Conservation (phyloP, 2,888 invertebrate species). For the Eucera pruinosa region DNA sequence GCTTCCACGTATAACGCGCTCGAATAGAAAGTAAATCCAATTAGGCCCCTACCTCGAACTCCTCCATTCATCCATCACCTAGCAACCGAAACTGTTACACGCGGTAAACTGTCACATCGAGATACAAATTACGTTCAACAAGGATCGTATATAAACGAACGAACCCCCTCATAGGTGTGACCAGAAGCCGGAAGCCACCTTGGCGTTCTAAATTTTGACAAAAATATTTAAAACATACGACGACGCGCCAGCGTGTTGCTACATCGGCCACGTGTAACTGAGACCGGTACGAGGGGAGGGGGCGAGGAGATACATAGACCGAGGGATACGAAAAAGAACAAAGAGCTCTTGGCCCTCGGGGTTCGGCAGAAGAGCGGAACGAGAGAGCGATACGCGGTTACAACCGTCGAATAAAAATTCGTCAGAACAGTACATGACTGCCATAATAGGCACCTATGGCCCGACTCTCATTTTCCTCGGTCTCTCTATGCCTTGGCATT, state of each 20-base stretch:
- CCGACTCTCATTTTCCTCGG: slow-evolving; percentile 75
- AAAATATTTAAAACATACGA: slow-evolving; percentile 44
- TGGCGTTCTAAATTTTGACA: slow-evolving; percentile 12
- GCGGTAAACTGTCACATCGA: neutral
- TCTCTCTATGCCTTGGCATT: slow-evolving; percentile 71
- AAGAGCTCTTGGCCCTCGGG: slow-evolving; percentile 76
- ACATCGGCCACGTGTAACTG: slow-evolving; percentile 57
- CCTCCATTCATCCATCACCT: neutral
- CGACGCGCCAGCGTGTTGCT: slow-evolving; percentile 52
- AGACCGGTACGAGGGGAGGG: slow-evolving; percentile 45
- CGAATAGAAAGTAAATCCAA: neutral
- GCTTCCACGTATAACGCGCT: neutral
- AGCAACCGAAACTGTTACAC: neutral
- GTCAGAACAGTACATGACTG: slow-evolving; percentile 77
- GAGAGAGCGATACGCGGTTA: slow-evolving; percentile 74
- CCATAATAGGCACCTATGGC: slow-evolving; percentile 76
- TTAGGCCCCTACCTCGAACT: neutral
- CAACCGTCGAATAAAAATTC: slow-evolving; percentile 80
- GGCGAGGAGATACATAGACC: slow-evolving; percentile 65
- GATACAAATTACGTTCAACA: slow-evolving; percentile 3
- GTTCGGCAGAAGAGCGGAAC: slow-evolving; percentile 48
- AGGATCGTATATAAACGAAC: neutral
- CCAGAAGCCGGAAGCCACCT: neutral
- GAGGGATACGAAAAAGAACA: slow-evolving; percentile 75
- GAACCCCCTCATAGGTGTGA: neutral